Percentiles rank a stretch among this genome's conserved stretches.
Evolutionary conservation across 2,113 vertebrate species (phyloP).

Genomic region (Toxotes jaculatrix): DNA sequence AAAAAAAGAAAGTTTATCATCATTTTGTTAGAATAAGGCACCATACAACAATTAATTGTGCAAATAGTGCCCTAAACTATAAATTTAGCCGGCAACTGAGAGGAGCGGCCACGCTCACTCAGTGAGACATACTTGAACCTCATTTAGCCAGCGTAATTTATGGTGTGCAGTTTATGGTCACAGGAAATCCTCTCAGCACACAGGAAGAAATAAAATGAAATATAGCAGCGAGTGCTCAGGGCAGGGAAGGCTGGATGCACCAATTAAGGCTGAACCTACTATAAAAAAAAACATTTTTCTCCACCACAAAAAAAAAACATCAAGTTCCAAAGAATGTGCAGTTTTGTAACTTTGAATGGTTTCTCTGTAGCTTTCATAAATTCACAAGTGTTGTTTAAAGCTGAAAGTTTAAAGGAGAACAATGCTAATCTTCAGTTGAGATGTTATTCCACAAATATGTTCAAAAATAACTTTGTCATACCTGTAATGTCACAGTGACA

Average conservation of each 20-base stretch:
- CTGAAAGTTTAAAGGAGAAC: not conserved
- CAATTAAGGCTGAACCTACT: constrained; percentile 9
- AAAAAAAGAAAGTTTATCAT: not conserved
- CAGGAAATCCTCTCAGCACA: constrained; percentile 24
- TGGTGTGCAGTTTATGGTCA: not conserved
- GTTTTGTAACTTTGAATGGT: constrained; percentile 12
- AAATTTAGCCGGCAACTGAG: not conserved
- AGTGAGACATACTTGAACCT: constrained; percentile 14
- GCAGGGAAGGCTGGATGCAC: not conserved
- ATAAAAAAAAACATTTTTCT: constrained; percentile 25
- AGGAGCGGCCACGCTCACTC: not conserved
- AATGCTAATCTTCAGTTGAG: not conserved
- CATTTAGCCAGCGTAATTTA: constrained; percentile 5
- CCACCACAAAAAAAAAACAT: constrained; percentile 32
- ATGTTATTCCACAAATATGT: not conserved
- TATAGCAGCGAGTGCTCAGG: constrained; percentile 4
- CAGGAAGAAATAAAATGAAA: constrained; percentile 12
- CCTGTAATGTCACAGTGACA: not conserved
- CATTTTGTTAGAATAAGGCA: not conserved
- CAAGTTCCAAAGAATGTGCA: constrained; percentile 2
- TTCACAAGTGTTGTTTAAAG: not conserved
- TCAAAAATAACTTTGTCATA: not conserved
- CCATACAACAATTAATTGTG: not conserved
- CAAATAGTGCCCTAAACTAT: not conserved
- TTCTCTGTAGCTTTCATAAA: not conserved